Evolutionary conservation across 2,888 invertebrate species (phyloP), one percentile per base, ranked within the genome.

Genomic region (Exocentrus adspersus): DNA sequence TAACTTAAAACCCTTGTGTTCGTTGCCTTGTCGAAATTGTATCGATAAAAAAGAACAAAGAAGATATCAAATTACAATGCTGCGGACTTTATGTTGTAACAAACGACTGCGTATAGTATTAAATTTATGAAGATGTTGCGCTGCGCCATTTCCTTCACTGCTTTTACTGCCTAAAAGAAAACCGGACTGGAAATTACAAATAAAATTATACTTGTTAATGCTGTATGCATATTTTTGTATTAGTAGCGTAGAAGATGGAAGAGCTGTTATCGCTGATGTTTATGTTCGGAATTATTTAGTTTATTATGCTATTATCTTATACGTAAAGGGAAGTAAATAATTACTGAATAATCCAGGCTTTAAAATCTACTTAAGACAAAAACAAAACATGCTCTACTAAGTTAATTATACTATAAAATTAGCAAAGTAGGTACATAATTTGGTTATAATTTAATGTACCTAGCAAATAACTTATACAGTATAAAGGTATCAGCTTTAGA

Each of bases 11-110:
- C 43, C 37, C n/a, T n/a, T 43, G 12, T 16, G 2, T 43, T 10
- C 3, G n/a, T 43, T 43, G 43, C 5, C 43, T 19, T 17, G 16
- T 43, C 1, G 9, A 3, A 14, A 43, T 17, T 17, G 43, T 17
- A 17, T 3, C 10, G 43, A 19, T 19, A 19, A 19, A 43, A 50
- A 50, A 30, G 30, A 50, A 51, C 28, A 16, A 51, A 51, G 50
- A 28, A 51, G 16, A 52, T 52, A 37, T 52, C 20, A 37, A 20
- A 52, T 52, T 37, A 37, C 17, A 52, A 37, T 28, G 51, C 1
- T 51, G 20, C 16, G 9, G 14, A 30, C 28, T 50, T 30, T 50
- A 30, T 50, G 21, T 21, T 21, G 21, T n/a, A 30, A 17, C 30
- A 51, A 19, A 28, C 30, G 30, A 16, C 51, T 30, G 28, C 17